Percentiles rank a stretch among this genome's conserved stretches.
These are phyloP conservation scores for Conops quadrifasciatus DNA, from an alignment of 2,888 invertebrate genomes.

Conservation along the genomic window DNA sequence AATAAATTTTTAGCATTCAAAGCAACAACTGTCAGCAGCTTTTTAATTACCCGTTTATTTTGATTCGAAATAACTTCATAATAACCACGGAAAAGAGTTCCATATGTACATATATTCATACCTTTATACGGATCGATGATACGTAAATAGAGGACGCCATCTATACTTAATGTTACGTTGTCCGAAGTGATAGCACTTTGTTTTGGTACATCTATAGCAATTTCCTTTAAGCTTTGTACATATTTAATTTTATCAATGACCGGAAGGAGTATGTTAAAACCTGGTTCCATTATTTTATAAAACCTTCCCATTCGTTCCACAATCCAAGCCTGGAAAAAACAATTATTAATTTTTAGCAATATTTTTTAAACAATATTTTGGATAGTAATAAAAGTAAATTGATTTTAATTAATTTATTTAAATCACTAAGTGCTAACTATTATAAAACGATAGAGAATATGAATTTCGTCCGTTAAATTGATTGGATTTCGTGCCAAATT, in stretches of 20 bases:
- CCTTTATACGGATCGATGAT: slow-evolving; percentile 93
- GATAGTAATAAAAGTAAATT: not conserved
- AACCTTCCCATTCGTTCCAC: slow-evolving; percentile 99
- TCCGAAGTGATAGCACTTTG: slow-evolving; percentile 98
- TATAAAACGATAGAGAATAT: not conserved
- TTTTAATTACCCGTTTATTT: too few species aligned
- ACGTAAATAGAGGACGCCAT: slow-evolving; percentile 95
- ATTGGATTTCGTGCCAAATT: too few species aligned
- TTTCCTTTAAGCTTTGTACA: slow-evolving; percentile 98
- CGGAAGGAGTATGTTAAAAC: slow-evolving; percentile 91
- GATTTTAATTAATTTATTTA: too few species aligned
- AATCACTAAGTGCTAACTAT: not conserved
- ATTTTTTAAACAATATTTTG: slow-evolving; percentile 20
- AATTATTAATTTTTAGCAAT: not conserved
- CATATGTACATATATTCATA: slow-evolving; percentile 35
- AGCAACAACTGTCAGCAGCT: too few species aligned
- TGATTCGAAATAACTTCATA: too few species aligned
- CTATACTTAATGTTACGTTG: slow-evolving; percentile 95
- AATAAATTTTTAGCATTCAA: too few species aligned
- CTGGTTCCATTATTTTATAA: slow-evolving; percentile 91
- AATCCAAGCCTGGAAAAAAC: slow-evolving; percentile 83
- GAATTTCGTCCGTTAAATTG: too few species aligned
- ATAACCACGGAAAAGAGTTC: not conserved
- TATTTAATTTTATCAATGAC: slow-evolving; percentile 93
- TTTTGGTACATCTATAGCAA: slow-evolving; percentile 98